These are phyloP conservation scores for Redunca redunca DNA, from an alignment of 2,113 vertebrate species.

Conservation along the genomic window DNA sequence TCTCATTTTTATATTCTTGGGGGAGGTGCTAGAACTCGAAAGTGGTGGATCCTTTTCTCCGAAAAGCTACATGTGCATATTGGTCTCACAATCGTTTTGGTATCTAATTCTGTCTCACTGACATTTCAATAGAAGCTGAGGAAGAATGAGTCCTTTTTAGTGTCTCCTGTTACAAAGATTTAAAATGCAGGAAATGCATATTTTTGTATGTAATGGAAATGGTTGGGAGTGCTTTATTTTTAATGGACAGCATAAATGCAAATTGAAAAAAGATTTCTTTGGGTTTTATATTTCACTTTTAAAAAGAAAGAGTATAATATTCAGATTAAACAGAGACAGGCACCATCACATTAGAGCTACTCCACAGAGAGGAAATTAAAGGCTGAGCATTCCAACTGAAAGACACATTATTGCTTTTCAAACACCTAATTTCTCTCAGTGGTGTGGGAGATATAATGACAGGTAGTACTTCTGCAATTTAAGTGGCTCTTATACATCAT, in stretches of 20 bases:
- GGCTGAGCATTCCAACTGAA: neutral
- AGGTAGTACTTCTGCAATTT: neutral
- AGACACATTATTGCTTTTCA: neutral
- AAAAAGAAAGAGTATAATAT: neutral
- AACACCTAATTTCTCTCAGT: neutral
- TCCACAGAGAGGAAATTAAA: neutral
- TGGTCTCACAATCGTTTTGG: neutral
- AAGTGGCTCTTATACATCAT: conserved; percentile 39
- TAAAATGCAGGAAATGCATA: conserved; percentile 11
- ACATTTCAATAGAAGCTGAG: neutral
- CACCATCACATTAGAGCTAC: neutral
- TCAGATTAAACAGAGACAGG: neutral
- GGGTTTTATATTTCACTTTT: neutral
- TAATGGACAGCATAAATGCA: conserved; percentile 16
- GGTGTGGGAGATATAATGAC: neutral
- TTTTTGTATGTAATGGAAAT: conserved; percentile 14
- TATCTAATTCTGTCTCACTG: conserved; percentile 21
- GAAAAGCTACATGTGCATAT: neutral
- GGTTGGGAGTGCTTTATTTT: conserved; percentile 3
- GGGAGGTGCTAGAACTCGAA: neutral
- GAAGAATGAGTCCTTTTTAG: neutral
- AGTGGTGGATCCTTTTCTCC: neutral
- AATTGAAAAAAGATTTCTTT: neutral
- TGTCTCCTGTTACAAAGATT: neutral
- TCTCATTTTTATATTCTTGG: neutral